A percentile compares a stretch with the other conserved stretches of the same genome.
These are phyloP conservation scores for Dermolepida albohirtum DNA, from an alignment of 2,888 invertebrate species.

Conservation along the genomic window DNA sequence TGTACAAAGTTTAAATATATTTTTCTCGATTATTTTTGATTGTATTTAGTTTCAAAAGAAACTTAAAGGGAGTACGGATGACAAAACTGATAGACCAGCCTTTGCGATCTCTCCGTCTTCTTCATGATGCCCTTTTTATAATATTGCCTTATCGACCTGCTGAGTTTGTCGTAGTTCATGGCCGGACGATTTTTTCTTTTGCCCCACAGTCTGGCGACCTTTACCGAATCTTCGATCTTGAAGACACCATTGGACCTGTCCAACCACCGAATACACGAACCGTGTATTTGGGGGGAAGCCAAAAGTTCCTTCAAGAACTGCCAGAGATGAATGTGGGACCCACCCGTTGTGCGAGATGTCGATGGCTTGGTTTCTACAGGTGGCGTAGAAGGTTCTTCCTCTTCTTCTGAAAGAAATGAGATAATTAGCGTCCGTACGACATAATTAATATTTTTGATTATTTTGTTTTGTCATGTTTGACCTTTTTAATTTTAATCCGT, in stretches of 20 bases:
- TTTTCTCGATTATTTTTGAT: neutral
- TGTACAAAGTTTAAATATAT: constrained; percentile 42
- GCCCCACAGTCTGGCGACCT: constrained; percentile 98
- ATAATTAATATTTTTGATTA: no score
- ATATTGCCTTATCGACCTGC: constrained; percentile 96
- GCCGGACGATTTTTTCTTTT: constrained; percentile 97
- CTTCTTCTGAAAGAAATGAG: constrained; percentile 64
- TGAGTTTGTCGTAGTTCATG: constrained; percentile 99
- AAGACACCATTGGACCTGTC: constrained; percentile 95
- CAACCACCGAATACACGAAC: constrained; percentile 97
- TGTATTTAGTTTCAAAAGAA: constrained; percentile 4
- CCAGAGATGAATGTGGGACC: constrained; percentile 97
- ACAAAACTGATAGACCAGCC: constrained; percentile 99
- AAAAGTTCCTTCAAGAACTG: constrained; percentile 97
- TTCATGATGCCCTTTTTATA: constrained; percentile 99
- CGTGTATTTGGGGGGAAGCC: constrained; percentile 87
- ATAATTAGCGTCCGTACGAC: no score
- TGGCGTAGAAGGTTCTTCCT: constrained; percentile 60
- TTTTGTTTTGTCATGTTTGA: no score
- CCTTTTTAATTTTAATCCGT: no score
- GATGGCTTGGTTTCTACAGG: constrained; percentile 54
- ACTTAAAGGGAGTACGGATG: constrained; percentile 89
- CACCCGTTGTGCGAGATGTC: constrained; percentile 59
- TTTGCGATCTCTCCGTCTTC: constrained; percentile 97
- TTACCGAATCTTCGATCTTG: constrained; percentile 98